Percentiles rank a stretch among this genome's conserved stretches.
Conservation (phyloP, 30 jellyfish, hydroid and myxozoan species). For the Catostylus mosaicus region DNA sequence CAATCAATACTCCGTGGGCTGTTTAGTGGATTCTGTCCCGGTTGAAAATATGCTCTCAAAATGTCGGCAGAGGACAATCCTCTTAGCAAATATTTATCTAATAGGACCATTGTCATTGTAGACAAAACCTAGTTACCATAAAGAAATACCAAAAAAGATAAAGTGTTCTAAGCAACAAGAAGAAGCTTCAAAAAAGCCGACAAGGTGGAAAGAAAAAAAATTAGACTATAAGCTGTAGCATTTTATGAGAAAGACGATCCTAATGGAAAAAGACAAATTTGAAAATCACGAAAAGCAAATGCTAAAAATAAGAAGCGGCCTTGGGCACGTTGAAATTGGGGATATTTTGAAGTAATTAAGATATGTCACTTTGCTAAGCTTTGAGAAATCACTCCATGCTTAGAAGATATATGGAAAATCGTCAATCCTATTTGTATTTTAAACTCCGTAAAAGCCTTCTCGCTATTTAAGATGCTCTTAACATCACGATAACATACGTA, state of each 20-base stretch:
- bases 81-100: constrained; percentile 3
- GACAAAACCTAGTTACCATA: constrained; percentile 1
- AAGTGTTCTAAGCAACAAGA: not conserved
- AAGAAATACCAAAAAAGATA: constrained; percentile 3
- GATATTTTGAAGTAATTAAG: not conserved
- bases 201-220: not conserved
- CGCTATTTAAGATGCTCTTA: no score
- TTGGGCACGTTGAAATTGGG: not conserved
- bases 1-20: constrained; percentile 5
- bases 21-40: not conserved
- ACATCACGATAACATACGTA: no score
- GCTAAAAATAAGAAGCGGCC: not conserved
- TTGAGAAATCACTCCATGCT: no score
- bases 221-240: not conserved
- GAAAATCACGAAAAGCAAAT: not conserved
- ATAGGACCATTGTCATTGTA: not conserved
- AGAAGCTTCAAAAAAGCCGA: constrained; percentile 2
- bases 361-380: no score
- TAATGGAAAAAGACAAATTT: not conserved
- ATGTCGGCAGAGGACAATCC: constrained; percentile 7
- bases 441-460: no score
- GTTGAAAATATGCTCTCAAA: not conserved
- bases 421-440: no score
- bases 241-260: not conserved
- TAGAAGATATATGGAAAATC: no score